phyloP scores from a whole-genome alignment of 2,888 invertebrate species.

The Latrodectus hesperus region DNA sequence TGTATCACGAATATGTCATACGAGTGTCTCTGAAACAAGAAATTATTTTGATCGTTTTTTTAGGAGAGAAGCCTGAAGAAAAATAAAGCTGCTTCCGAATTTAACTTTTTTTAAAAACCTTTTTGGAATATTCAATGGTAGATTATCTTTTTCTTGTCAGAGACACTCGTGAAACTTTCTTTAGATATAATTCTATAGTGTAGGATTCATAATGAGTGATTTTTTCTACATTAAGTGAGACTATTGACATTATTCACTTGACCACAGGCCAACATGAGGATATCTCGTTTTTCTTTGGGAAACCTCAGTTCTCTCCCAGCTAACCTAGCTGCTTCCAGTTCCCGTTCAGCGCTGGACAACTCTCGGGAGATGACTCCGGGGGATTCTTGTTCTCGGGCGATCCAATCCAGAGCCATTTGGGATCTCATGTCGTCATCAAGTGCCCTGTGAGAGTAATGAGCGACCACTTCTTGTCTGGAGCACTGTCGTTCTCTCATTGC shows the following conservation, averaged over 20 bases:
- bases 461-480: slow-evolving; percentile 91
- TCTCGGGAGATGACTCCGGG: slow-evolving; percentile 86
- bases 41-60: no score
- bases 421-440: slow-evolving; percentile 96
- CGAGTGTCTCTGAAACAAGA: no score
- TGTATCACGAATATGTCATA: no score
- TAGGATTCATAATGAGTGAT: neutral
- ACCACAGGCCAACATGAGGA: slow-evolving; percentile 89
- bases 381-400: slow-evolving; percentile 82
- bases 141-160: no score
- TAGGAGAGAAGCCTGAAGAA: no score
- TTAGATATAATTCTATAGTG: no score
- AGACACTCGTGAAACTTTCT: no score
- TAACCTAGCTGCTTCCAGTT: slow-evolving; percentile 87
- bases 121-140: no score
- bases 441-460: slow-evolving; percentile 93
- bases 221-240: slow-evolving; percentile 43
- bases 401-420: slow-evolving; percentile 97
- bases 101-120: no score
- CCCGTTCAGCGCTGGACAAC: slow-evolving; percentile 88
- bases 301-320: slow-evolving; percentile 93
- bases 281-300: slow-evolving; percentile 96
- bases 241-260: slow-evolving; percentile 78
- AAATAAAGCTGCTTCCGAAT: no score
- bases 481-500: slow-evolving; percentile 96